phyloP scores from a whole-genome alignment of 2,797 vertebrate genomes.

The Pelobates cultripes region DNA sequence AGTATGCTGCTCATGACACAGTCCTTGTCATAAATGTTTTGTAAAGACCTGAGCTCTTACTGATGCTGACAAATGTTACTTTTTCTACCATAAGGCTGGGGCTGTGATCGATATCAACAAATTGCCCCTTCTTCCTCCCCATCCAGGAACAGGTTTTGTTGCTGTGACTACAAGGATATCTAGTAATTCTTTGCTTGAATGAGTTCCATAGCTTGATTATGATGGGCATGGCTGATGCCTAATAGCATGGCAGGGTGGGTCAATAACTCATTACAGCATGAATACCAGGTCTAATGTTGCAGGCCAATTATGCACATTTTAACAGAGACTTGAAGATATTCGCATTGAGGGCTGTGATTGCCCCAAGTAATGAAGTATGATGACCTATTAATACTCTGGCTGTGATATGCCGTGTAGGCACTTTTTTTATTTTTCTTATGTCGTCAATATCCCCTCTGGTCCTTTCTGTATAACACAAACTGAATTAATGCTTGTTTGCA shows the following conservation, averaged over 20 bases:
- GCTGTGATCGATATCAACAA: no score
- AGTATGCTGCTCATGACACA: no score
- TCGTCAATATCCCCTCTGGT: conserved; percentile 36
- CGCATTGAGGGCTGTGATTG: conserved; percentile 20
- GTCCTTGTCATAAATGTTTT: no score
- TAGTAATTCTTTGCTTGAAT: no score
- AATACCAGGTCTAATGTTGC: conserved; percentile 7
- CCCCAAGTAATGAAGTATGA: conserved; percentile 38
- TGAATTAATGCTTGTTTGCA: conserved; percentile 28
- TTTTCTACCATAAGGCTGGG: no score
- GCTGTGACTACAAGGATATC: no score
- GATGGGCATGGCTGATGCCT: background rate
- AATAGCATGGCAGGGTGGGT: conserved; percentile 1
- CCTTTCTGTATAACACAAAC: conserved; percentile 21
- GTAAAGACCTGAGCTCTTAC: no score
- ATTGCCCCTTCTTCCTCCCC: no score
- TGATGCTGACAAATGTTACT: no score
- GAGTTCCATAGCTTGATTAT: background rate
- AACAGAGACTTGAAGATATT: conserved; percentile 22
- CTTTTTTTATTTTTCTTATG: background rate
- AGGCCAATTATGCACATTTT: conserved; percentile 13
- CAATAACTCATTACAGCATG: conserved; percentile 36
- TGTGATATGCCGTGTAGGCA: conserved; percentile 18
- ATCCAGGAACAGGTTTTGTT: no score
- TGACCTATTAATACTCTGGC: conserved; percentile 29